These are phyloP conservation scores for Amphiduros pacificus DNA, from an alignment of 2,888 invertebrate genomes.

Conservation along the genomic window DNA sequence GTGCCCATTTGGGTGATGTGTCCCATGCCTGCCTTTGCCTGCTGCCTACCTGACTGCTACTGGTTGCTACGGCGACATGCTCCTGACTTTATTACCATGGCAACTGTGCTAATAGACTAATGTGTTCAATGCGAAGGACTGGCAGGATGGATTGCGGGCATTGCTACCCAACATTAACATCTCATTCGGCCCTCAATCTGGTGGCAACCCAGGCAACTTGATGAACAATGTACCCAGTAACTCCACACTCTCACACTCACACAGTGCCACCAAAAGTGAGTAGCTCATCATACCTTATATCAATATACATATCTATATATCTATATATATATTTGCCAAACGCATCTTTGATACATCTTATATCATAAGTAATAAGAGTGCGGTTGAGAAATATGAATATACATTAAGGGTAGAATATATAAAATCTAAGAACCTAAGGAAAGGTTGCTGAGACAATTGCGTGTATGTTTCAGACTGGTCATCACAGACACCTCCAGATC, in stretches of 20 bases:
- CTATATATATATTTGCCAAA: no score
- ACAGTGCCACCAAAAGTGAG: neutral
- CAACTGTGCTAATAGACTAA: conserved; percentile 34
- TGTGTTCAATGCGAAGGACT: conserved; percentile 62
- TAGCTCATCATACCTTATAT: no score
- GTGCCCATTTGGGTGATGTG: no score
- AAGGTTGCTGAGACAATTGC: neutral
- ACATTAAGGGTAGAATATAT: no score
- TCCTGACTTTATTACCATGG: neutral
- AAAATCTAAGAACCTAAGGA: neutral
- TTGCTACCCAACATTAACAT: conserved; percentile 62
- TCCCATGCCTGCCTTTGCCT: no score
- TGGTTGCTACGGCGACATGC: neutral
- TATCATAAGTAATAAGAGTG: no score
- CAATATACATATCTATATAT: no score
- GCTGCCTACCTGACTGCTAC: neutral
- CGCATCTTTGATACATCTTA: no score
- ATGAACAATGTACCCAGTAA: neutral
- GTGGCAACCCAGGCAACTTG: no score
- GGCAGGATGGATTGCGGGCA: conserved; percentile 62
- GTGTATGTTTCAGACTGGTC: conserved; percentile 18
- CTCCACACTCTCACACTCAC: conserved; percentile 10
- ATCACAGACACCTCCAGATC: conserved; percentile 48
- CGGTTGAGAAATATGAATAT: no score
- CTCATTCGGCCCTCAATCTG: conserved; percentile 46